Evolutionary conservation across 1,140 invertebrate species (phyloP).

Genomic region (Drosophila dunni): DNA sequence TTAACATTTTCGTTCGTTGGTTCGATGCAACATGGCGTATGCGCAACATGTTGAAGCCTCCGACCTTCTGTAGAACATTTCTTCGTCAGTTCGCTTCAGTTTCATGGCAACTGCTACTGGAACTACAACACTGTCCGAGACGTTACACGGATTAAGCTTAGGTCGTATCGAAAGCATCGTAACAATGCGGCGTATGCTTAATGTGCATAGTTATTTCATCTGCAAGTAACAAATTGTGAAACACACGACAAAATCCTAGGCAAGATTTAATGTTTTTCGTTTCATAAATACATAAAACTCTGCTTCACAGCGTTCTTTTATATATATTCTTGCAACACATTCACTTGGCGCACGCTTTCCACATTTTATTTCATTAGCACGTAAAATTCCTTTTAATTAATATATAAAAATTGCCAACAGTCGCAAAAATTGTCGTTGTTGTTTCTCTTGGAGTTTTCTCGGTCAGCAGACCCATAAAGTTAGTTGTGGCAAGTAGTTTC

Average conservation of each 20-base stretch:
- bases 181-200: constrained; percentile 29
- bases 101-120: constrained; percentile 25
- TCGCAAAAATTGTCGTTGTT: constrained; percentile 20
- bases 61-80: background rate
- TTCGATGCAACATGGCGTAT: constrained; percentile 37
- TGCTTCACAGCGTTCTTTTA: background rate
- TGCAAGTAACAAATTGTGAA: constrained; percentile 47
- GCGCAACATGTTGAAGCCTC: constrained; percentile 32
- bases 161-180: constrained; percentile 11
- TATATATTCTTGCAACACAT: constrained; percentile 10
- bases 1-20: constrained; percentile 27
- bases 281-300: constrained; percentile 39
- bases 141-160: background rate
- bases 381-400: constrained; percentile 80
- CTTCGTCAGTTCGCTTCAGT: constrained; percentile 21
- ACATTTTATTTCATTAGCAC: constrained; percentile 79
- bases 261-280: constrained; percentile 36
- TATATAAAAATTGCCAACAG: constrained; percentile 74
- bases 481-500: constrained; percentile 19
- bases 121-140: constrained; percentile 19
- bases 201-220: constrained; percentile 23
- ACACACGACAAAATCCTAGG: constrained; percentile 8
- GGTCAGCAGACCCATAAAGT: constrained; percentile 40
- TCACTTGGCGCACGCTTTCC: constrained; percentile 17
- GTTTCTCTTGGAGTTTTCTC: constrained; percentile 17